These are phyloP conservation scores for Channallabes apus DNA, from an alignment of 2,797 vertebrate genomes.

Conservation along the genomic window DNA sequence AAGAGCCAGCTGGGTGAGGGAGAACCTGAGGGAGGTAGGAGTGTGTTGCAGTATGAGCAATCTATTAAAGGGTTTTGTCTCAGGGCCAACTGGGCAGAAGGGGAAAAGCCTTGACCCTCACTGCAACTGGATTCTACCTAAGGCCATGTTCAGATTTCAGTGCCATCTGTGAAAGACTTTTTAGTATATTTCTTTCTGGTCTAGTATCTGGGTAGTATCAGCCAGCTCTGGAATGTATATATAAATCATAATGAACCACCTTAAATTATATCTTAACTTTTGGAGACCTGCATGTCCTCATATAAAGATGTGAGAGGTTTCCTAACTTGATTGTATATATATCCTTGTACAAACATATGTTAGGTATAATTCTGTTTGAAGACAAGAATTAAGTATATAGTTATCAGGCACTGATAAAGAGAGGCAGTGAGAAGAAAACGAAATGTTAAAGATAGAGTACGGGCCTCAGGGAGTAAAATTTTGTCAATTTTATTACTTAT, in stretches of 20 bases:
- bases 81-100: slow-evolving; percentile 48
- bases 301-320: no score
- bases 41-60: slow-evolving; percentile 24
- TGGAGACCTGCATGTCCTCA: neutral
- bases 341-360: no score
- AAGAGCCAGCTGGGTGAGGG: slow-evolving; percentile 17
- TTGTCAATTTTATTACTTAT: no score
- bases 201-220: neutral
- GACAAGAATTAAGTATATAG: no score
- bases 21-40: neutral
- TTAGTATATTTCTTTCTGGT: neutral
- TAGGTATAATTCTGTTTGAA: no score
- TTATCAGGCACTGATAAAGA: no score
- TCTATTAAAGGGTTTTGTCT: slow-evolving; percentile 51
- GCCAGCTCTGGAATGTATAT: neutral
- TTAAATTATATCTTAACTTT: neutral
- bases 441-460: neutral
- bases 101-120: slow-evolving; percentile 40
- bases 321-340: no score
- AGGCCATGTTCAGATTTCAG: slow-evolving; percentile 7
- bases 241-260: neutral
- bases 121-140: slow-evolving; percentile 24
- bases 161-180: neutral
- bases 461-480: no score
- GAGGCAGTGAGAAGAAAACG: no score